Evolutionary conservation across 2,797 vertebrate species (phyloP).

Genomic region (Gymnopithys bicolor): DNA sequence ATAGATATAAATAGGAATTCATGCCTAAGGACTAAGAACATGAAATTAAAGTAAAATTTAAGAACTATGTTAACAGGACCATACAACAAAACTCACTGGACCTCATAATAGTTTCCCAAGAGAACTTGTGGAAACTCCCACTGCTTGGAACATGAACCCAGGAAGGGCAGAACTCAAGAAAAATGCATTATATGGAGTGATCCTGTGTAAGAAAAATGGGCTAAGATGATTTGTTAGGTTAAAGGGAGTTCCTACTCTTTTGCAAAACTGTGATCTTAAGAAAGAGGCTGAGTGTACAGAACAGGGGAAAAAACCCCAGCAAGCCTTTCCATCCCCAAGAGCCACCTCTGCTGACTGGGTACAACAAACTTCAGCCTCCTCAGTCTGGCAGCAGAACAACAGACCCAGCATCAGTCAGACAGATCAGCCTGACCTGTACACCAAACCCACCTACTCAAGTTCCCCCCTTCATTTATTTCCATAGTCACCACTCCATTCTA

Average conservation of each 20-base stretch:
- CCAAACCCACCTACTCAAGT: not conserved
- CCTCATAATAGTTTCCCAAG: constrained; percentile 10
- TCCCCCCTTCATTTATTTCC: not conserved
- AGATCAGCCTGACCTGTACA: not conserved
- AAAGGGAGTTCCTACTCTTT: not conserved
- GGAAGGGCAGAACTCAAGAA: not conserved
- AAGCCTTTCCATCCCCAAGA: not conserved
- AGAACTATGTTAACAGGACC: not conserved
- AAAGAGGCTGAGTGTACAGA: not conserved
- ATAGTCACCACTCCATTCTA: not conserved
- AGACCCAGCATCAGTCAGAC: not conserved
- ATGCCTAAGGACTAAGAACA: not conserved
- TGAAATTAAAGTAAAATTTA: constrained; percentile 31
- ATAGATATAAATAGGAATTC: not conserved
- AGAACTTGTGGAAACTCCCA: constrained; percentile 9
- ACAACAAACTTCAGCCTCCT: not conserved
- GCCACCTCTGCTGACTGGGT: not conserved
- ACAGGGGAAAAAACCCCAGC: not conserved
- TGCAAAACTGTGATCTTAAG: not conserved
- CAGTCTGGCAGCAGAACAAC: not conserved
- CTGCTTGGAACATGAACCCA: not conserved
- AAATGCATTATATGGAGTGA: not conserved
- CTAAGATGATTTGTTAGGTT: not conserved
- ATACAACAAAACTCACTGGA: not conserved
- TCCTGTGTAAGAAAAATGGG: not conserved